Conservation (phyloP, 2,113 vertebrate genomes). For the Phainopepla nitens region DNA sequence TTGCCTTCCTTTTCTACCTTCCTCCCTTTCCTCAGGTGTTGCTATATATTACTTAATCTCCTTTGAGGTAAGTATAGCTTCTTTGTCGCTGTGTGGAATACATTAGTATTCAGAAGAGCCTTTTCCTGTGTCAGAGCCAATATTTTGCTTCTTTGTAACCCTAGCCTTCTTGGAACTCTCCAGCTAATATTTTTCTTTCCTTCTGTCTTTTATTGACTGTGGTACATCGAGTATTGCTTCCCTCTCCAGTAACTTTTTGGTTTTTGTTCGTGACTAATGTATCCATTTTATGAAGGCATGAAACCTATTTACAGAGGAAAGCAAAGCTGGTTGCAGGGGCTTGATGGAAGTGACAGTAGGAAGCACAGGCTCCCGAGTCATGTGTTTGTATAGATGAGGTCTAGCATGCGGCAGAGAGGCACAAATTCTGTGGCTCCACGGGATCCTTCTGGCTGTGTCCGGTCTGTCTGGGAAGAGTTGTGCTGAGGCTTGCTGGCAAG, state of each 20-base stretch:
- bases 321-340: background rate
- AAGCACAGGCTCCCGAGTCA: background rate
- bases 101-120: constrained; percentile 42
- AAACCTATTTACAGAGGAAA: background rate
- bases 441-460: background rate
- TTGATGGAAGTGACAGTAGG: background rate
- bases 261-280: background rate
- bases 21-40: constrained; percentile 3
- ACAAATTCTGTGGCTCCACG: background rate
- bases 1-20: background rate
- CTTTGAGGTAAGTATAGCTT: background rate
- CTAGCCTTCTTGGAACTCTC: constrained; percentile 39
- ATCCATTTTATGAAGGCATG: background rate
- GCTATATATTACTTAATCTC: constrained; percentile 9
- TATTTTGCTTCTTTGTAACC: constrained; percentile 45
- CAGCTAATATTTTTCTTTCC: constrained; percentile 24
- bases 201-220: background rate
- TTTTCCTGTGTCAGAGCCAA: constrained; percentile 26
- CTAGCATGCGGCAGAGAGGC: background rate
- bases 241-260: background rate
- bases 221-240: background rate
- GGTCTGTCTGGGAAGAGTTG: rapidly evolving
- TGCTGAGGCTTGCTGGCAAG: background rate
- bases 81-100: background rate
- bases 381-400: background rate